These are phyloP conservation scores for Hydrolagus colliei DNA, from an alignment of 2,797 vertebrate species.

Conservation along the genomic window DNA sequence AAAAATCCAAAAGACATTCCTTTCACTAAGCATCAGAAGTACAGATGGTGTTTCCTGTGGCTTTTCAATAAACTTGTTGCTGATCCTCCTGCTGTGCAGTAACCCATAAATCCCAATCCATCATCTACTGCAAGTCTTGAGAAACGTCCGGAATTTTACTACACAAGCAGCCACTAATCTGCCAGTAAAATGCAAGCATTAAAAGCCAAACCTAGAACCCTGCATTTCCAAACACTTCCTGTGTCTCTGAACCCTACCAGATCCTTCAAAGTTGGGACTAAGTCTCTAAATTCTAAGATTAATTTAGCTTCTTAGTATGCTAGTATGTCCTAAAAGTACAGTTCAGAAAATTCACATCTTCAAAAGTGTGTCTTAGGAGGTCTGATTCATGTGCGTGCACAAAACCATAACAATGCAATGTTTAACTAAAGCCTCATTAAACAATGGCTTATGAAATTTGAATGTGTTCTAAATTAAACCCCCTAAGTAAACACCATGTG, in stretches of 20 bases:
- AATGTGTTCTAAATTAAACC: neutral
- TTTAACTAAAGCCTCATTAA: neutral
- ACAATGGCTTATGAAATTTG: neutral
- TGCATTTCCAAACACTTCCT: constrained; percentile 48
- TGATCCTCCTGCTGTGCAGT: constrained; percentile 46
- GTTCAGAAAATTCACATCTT: neutral
- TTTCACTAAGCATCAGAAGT: constrained; percentile 54
- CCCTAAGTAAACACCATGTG: too few species aligned
- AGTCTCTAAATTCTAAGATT: constrained; percentile 34
- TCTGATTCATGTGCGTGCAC: neutral
- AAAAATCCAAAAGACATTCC: constrained; percentile 43
- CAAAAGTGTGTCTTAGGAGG: neutral
- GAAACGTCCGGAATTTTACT: constrained; percentile 36
- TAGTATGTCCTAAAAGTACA: constrained; percentile 29
- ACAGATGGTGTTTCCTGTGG: constrained; percentile 55
- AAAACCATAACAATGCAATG: too few species aligned
- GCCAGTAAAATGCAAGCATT: neutral
- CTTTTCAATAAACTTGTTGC: constrained; percentile 53
- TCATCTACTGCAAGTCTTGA: constrained; percentile 37
- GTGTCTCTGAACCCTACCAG: constrained; percentile 46
- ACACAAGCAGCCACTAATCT: constrained; percentile 31
- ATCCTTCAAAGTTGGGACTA: constrained; percentile 38
- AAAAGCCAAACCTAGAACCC: constrained; percentile 38
- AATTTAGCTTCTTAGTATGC: constrained; percentile 43
- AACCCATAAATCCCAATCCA: constrained; percentile 48